Conservation (phyloP, 2,888 invertebrate genomes). For the Theretra japonica region DNA sequence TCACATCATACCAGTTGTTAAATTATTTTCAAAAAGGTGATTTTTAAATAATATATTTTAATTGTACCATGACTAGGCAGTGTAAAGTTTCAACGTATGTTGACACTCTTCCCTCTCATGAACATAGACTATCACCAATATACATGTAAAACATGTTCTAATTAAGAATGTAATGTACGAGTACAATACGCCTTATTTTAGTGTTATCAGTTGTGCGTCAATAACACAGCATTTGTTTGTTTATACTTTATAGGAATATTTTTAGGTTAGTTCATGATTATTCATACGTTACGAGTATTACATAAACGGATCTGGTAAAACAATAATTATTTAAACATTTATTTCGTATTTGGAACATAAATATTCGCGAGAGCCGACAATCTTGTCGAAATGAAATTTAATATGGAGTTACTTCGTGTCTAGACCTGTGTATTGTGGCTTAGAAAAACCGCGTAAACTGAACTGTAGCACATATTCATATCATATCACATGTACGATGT, state of each 20-base stretch:
- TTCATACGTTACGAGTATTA: no score
- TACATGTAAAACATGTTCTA: neutral
- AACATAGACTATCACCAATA: neutral
- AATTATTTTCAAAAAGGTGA: no score
- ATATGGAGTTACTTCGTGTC: neutral
- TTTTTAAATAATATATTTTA: no score
- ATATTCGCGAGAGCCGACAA: neutral
- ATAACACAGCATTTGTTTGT: constrained; percentile 1
- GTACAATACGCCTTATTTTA: neutral
- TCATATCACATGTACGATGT: constrained; percentile 31
- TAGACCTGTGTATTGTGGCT: constrained; percentile 44
- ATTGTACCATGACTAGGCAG: no score
- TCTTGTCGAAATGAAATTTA: neutral
- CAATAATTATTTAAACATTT: neutral
- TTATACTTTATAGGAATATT: neutral
- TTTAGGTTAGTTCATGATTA: no score
- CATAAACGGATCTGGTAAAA: neutral
- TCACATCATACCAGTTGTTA: no score
- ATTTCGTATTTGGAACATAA: neutral
- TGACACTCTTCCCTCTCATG: no score
- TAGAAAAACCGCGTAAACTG: constrained; percentile 46
- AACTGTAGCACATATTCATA: constrained; percentile 36
- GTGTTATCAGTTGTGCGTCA: neutral
- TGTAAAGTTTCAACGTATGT: no score
- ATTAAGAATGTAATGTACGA: neutral